Evolutionary conservation across 1,140 invertebrate species (phyloP), one percentile per base, ranked within the genome.

Genomic region (Drosophila funebris): DNA sequence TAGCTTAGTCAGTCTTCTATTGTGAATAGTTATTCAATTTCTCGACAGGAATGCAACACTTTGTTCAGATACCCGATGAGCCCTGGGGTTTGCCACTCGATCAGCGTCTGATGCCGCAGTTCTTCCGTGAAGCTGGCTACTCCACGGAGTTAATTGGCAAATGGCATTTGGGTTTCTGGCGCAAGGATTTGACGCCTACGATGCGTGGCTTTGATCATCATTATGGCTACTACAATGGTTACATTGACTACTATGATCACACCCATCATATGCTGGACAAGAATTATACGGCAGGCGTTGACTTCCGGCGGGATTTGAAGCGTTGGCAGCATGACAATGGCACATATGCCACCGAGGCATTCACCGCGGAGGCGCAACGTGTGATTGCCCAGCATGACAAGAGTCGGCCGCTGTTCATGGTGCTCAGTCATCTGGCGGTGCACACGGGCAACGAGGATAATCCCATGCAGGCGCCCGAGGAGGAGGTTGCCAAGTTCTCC

Each of bases 171-270:
- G 97, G 97, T 4, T 95, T 93, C 68, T 95, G 94, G 83, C 93
- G 93, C n/a, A 93, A 93, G 48, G 94, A 95, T 66, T 96, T 96
- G 76, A 95, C 96, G 0, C 97, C 97, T 0, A 95, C 94, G 0
- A 93, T 92, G 58, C 93, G 97, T 18, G 97, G 97, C 18, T 98
- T 98, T 83, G 95, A 97, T 61, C 93, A 94, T 8, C 96, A 97
- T 90, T 96, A 95, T 89, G 97, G 97, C 4, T 97, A 97, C 78
- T 96, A 95, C 93, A 94, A 95, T 67, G 96, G 96, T 0, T 94
- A 95, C 48, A 94, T 96, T 57, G 97, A 97, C 91, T 98, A 98
- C 85, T 97, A 96, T 90, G 94, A 95, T 78, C 96, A 97, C 71
- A 92, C 92, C 2, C 85, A 93, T 7, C 90, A 93, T 61, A 94